phyloP scores from a whole-genome alignment of 2,113 vertebrate species.

The Atractosteus spatula region DNA sequence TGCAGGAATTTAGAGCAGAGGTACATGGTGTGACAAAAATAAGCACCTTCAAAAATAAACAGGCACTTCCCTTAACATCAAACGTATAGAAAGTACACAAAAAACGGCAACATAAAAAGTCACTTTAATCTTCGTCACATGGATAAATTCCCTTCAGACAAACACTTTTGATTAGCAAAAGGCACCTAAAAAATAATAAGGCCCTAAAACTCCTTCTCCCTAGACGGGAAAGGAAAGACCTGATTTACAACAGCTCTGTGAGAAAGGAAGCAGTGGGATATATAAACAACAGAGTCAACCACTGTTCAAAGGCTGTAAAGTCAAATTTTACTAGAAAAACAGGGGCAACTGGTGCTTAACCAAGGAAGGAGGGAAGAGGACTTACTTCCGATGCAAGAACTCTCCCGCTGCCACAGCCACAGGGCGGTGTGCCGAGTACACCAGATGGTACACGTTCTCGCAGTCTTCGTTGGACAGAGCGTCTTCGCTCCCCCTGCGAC shows the following conservation, averaged over 20 bases:
- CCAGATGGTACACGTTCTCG: constrained; percentile 97
- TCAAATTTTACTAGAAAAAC: not conserved
- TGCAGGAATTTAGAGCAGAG: no score
- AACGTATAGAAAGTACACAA: not conserved
- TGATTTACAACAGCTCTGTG: not conserved
- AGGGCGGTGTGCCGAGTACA: constrained; percentile 94
- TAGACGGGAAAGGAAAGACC: not conserved
- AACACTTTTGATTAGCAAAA: not conserved
- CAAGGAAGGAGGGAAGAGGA: not conserved
- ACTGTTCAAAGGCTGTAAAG: not conserved
- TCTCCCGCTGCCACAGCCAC: constrained; percentile 96
- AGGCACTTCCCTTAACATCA: not conserved
- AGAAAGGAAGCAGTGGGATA: not conserved
- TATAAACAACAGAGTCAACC: not conserved
- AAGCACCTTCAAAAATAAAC: no score
- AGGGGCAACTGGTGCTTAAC: not conserved
- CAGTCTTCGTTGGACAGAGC: constrained; percentile 98
- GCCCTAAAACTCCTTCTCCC: not conserved
- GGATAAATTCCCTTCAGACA: not conserved
- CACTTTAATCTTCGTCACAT: no score
- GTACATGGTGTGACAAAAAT: no score
- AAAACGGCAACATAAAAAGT: no score
- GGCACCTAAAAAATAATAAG: constrained; percentile 9
- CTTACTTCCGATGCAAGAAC: constrained; percentile 97
- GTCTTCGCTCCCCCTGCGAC: constrained; percentile 92